phyloP scores from a whole-genome alignment of 2,797 vertebrate genomes.

The Schizothorax lantsangensis region DNA sequence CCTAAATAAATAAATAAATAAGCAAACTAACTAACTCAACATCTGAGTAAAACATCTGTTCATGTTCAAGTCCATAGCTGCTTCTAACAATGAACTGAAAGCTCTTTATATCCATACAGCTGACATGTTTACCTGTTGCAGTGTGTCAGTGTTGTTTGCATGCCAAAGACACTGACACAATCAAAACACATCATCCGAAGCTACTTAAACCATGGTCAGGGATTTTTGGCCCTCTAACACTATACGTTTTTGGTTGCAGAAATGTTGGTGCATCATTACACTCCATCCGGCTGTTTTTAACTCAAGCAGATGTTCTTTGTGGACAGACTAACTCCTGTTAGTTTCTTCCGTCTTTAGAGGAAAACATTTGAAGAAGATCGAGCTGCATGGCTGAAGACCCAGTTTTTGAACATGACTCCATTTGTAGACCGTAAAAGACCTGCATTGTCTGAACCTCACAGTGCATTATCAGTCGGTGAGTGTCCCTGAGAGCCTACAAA shows the following conservation, averaged over 20 bases:
- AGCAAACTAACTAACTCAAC: not conserved
- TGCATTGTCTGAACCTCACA: constrained; percentile 73
- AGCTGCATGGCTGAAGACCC: constrained; percentile 80
- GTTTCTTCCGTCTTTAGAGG: constrained; percentile 67
- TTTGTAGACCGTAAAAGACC: constrained; percentile 75
- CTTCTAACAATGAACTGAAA: too few relatives aligned
- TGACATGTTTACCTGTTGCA: too few relatives aligned
- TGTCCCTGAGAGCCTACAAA: not conserved
- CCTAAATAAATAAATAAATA: not conserved
- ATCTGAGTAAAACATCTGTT: too few relatives aligned
- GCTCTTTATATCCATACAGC: too few relatives aligned
- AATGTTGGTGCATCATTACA: not conserved
- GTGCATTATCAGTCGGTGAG: constrained; percentile 78
- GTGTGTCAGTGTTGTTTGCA: not conserved
- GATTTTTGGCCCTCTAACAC: not conserved
- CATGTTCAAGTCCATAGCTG: too few relatives aligned
- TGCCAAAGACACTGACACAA: too few relatives aligned
- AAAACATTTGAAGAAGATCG: constrained; percentile 80
- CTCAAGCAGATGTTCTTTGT: not conserved
- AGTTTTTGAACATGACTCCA: constrained; percentile 83
- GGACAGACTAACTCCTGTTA: not conserved
- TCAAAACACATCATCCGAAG: not conserved
- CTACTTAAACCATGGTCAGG: not conserved
- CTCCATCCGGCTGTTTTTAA: not conserved
- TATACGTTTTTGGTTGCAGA: not conserved